Evolutionary conservation across 2,113 vertebrate species (phyloP).

Genomic region (Pardalotus punctatus): DNA sequence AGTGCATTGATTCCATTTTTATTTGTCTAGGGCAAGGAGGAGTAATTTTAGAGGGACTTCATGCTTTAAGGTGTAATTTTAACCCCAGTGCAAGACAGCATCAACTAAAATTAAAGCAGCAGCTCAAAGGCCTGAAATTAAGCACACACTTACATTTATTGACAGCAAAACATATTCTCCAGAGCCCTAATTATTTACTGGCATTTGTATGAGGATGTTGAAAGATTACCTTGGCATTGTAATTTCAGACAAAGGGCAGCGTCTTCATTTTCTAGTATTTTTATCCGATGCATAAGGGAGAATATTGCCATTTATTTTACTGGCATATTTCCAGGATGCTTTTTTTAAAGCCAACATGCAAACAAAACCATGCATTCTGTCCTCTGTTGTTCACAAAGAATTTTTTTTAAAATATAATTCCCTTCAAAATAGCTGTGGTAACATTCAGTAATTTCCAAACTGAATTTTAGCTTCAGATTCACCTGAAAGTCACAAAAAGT

Average conservation of each 20-base stretch:
- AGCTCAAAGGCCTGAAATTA: not conserved
- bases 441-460: constrained; percentile 23
- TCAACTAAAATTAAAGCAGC: not conserved
- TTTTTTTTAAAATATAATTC: constrained; percentile 9
- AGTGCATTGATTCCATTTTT: constrained; percentile 6
- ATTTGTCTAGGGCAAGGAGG: not conserved
- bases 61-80: constrained; percentile 13
- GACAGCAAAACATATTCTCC: constrained; percentile 37
- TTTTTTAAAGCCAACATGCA: constrained; percentile 23
- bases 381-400: not conserved
- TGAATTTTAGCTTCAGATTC: constrained; percentile 50
- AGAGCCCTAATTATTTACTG: constrained; percentile 54
- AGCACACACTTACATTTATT: not conserved
- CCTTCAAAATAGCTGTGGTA: constrained; percentile 48
- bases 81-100: not conserved
- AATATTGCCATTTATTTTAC: constrained; percentile 39
- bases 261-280: constrained; percentile 41
- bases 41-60: constrained; percentile 18
- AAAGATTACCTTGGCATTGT: constrained; percentile 49
- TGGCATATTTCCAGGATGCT: constrained; percentile 8
- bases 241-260: constrained; percentile 31
- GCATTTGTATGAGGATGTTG: constrained; percentile 33
- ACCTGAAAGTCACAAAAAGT: constrained; percentile 2
- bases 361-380: constrained; percentile 22
- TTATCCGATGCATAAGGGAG: not conserved